These are phyloP conservation scores for Sepiola atlantica DNA, from an alignment of 2,888 invertebrate species.

Conservation along the genomic window DNA sequence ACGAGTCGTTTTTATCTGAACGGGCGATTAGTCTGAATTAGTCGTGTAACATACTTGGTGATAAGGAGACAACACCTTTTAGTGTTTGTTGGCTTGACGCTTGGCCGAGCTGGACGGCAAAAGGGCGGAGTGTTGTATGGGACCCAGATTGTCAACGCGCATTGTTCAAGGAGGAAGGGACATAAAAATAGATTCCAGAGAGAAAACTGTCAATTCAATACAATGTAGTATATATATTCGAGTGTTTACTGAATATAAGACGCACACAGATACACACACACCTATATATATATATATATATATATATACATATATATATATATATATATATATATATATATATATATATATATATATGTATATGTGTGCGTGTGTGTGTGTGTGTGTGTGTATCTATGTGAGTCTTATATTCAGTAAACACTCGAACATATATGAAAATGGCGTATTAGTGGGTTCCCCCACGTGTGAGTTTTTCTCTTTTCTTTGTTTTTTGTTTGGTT, in stretches of 20 bases:
- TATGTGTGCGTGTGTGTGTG: too few relatives aligned
- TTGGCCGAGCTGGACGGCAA: neutral
- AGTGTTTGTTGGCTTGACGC: neutral
- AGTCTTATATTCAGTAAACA: too few relatives aligned
- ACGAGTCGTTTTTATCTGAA: neutral
- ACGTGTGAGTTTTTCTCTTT: too few relatives aligned
- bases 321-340: neutral
- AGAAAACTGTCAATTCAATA: too few relatives aligned
- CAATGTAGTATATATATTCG: too few relatives aligned
- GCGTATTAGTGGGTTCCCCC: too few relatives aligned
- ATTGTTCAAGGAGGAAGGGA: neutral
- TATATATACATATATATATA: neutral
- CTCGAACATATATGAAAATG: too few relatives aligned
- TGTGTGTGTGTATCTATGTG: too few relatives aligned
- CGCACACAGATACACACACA: too few relatives aligned
- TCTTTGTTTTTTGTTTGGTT: too few relatives aligned
- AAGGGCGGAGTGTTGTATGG: neutral
- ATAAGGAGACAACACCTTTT: neutral
- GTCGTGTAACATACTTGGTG: neutral
- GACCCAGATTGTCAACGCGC: neutral
- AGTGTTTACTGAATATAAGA: too few relatives aligned
- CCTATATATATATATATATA: too few relatives aligned
- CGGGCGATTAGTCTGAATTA: neutral
- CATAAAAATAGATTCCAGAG: neutral
- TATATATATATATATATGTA: neutral